phyloP scores from a whole-genome alignment of 2,113 vertebrate genomes.

The Mesoclemmys tuberculata region DNA sequence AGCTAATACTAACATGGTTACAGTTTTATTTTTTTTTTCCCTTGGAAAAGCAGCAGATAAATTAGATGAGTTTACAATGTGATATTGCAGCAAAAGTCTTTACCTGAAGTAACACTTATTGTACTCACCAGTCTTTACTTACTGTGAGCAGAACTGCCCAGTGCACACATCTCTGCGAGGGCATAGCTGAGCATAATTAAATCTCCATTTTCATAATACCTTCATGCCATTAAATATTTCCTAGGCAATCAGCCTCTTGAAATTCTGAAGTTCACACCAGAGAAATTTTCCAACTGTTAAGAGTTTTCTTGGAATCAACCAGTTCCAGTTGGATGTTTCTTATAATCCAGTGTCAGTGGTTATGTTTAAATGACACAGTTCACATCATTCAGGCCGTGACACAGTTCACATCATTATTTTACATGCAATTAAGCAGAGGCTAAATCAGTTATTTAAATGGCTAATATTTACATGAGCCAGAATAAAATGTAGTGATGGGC shows the following conservation, averaged over 20 bases:
- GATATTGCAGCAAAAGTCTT: neutral
- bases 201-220: neutral
- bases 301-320: neutral
- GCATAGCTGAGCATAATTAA: neutral
- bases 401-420: neutral
- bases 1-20: neutral
- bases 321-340: neutral
- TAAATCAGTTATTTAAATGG: neutral
- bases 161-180: neutral
- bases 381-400: neutral
- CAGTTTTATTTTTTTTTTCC: neutral
- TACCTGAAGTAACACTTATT: neutral
- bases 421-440: fast-evolving
- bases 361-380: neutral
- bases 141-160: neutral
- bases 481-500: neutral
- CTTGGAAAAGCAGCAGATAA: neutral
- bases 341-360: neutral
- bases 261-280: neutral
- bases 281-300: neutral
- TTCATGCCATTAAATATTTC: fast-evolving
- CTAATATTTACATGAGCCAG: neutral
- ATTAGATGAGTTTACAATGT: neutral
- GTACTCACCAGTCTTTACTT: neutral
- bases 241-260: neutral